Base-by-base conservation (phyloP, 2,888 invertebrate species). In the Drosophila gaucha region DNA sequence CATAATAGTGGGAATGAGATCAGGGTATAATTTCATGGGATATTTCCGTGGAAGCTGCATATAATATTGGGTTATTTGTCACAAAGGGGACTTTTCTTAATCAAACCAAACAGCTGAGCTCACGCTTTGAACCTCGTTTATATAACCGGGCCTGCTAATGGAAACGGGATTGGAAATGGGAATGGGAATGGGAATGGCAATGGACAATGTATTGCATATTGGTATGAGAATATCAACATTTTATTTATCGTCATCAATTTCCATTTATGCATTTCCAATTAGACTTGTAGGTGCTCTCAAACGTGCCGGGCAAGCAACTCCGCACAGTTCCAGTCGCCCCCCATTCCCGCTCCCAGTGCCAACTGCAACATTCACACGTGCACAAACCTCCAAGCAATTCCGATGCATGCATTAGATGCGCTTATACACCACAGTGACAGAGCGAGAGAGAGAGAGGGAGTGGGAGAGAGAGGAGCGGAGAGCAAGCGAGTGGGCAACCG, bases 181-280 rank as follows among this genome's bases (percentile, higher is more conserved):
- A 20, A 30, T 18, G 16, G 28, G 16, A 20, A 30, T 43, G 20
- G 12, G 38, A 12, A 22, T 14, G 41, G 22, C n/a, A 26, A 16
- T 33, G 33, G 20, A 16, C 12, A 43, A 20, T 28, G 22, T 35
- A 30, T 39, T 35, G 47, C 49, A 58, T 51, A 60, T 56, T 59
- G 58, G 38, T 50, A 35, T 55, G 36, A 8, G 43, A 60, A 63
- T 67, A 68, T 57, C 47, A 69, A 67, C 47, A 54, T 68, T 60
- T 72, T 72, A 67, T 80, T 78, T 76, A 85, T 78, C 65, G 79
- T 46, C 67, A 77, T 77, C 62, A 75, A 68, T 84, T 80, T 69
- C 63, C 75, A 80, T 85, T 78, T 82, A 79, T 85, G 82, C 69
- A 79, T 82, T 82, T 77, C 59, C 72, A 82, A 82, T 82, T 82